Base-by-base conservation (phyloP, 1,140 invertebrate species). In the Drosophila suzukii region DNA sequence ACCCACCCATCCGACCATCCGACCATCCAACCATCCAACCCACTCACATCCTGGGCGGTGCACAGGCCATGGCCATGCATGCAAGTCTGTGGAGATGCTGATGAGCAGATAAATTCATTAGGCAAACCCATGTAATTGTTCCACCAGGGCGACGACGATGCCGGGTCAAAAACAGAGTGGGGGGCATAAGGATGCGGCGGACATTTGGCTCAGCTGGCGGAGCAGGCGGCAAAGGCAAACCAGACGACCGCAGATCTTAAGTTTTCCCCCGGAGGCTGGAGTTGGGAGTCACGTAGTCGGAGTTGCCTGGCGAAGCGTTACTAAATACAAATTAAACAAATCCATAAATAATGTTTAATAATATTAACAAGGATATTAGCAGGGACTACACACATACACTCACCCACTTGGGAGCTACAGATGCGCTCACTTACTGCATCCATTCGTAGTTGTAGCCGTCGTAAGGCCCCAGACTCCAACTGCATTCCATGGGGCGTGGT, bases 251-350 rank as follows among this genome's bases (percentile, higher is more conserved):
- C 75, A 78, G 67, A 78, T 78, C 75, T 78, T 78, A 78, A 78
- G 75, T 78, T 78, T 78, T 88, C 76, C 67, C 59, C 62, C 56
- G 50, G 46, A 65, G 68, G 43, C 32, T 10, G 43, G 57, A 63
- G 57, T 58, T 61, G 47, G 49, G 54, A 86, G 74, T 73, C 82
- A 86, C 81, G 81, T 80, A 73, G 58, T 54, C 58, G 38, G 62
- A 81, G 78, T 62, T 49, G 44, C 60, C 66, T 56, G 68, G 65
- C 71, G 67, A 73, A 78, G 70, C 82, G 79, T 88, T 83, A 91
- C 90, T 91, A 91, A 91, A 91, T 91, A 91, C 90, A 91, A 91
- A 91, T 91, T 91, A 91, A 91, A 91, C 90, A 91, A 91, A 91
- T 91, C 90, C 90, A 91, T 91, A 91, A 91, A 91, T 91, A 90